Conservation (phyloP, 1,140 invertebrate species). For the Solenopsis fugax region DNA sequence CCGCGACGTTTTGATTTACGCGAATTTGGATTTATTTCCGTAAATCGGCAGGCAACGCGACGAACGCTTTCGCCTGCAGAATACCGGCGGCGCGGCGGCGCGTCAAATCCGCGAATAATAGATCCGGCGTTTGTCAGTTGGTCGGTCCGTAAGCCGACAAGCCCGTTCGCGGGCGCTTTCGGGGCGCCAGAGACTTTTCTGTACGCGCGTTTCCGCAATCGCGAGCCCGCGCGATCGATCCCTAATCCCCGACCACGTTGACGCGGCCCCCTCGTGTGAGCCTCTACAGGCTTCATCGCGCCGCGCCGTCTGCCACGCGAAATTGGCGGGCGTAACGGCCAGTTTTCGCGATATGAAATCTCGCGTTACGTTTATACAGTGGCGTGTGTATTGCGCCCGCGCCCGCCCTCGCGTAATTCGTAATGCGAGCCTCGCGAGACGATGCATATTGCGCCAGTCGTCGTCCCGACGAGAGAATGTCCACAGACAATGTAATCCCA, state of each 20-base stretch:
- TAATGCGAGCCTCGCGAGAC: slow-evolving; percentile 29
- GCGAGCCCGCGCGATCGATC: slow-evolving; percentile 31
- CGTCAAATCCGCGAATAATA: slow-evolving; percentile 57
- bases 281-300: not conserved
- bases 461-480: slow-evolving; percentile 18
- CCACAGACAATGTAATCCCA: slow-evolving; percentile 58
- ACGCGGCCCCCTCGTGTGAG: not conserved
- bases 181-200: not conserved
- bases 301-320: not conserved
- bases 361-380: slow-evolving; percentile 33
- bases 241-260: slow-evolving; percentile 31
- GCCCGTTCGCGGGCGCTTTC: not conserved
- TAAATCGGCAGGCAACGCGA: not conserved
- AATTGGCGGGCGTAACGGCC: slow-evolving; percentile 32
- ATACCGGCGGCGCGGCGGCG: slow-evolving; percentile 18
- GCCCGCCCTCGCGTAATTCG: slow-evolving; percentile 20
- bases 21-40: slow-evolving; percentile 27
- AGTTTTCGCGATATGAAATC: not conserved
- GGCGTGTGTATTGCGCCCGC: not conserved
- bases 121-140: slow-evolving; percentile 8
- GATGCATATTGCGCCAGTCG: slow-evolving; percentile 40
- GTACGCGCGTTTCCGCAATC: slow-evolving; percentile 9
- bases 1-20: slow-evolving; percentile 36
- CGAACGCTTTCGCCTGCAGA: not conserved
- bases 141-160: slow-evolving; percentile 39